phyloP scores from a whole-genome alignment of 2,113 vertebrate genomes.

The Periophthalmodon schlosseri region DNA sequence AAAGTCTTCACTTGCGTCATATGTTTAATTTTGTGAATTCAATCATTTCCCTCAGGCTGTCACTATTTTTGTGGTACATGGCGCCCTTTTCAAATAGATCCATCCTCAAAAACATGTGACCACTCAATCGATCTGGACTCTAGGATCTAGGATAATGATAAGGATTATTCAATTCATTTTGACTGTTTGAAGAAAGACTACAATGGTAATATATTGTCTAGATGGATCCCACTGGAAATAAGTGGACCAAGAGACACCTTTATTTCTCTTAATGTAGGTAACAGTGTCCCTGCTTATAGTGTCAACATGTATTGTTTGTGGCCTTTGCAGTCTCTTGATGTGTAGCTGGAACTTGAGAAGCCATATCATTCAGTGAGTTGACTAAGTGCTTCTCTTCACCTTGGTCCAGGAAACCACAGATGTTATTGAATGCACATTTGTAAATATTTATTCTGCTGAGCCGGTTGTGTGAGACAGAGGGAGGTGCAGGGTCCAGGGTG shows the following conservation, averaged over 20 bases:
- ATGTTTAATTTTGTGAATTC: not conserved
- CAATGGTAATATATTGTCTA: too few species aligned
- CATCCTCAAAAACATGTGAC: not conserved
- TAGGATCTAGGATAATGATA: too few species aligned
- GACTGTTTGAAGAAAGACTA: too few species aligned
- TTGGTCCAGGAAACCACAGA: conserved; percentile 56
- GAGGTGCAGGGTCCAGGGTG: conserved; percentile 17
- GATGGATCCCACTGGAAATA: too few species aligned
- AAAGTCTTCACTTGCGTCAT: not conserved
- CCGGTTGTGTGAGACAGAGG: conserved; percentile 32
- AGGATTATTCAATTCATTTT: too few species aligned
- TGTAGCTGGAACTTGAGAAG: conserved; percentile 62
- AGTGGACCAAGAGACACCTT: too few species aligned
- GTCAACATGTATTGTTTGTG: conserved; percentile 70
- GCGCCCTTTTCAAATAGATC: not conserved
- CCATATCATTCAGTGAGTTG: conserved; percentile 54
- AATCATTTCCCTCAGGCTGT: not conserved
- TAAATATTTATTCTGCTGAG: conserved; percentile 71
- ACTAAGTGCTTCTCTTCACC: conserved; percentile 54
- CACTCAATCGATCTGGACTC: too few species aligned
- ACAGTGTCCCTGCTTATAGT: conserved; percentile 14
- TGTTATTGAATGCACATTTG: conserved; percentile 66
- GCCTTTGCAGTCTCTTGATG: conserved; percentile 40
- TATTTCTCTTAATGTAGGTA: not conserved
- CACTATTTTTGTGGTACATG: not conserved